Percentiles rank a stretch among this genome's conserved stretches.
These are phyloP conservation scores for Lasioglossum marginatum DNA, from an alignment of 2,888 invertebrate species.

Conservation along the genomic window DNA sequence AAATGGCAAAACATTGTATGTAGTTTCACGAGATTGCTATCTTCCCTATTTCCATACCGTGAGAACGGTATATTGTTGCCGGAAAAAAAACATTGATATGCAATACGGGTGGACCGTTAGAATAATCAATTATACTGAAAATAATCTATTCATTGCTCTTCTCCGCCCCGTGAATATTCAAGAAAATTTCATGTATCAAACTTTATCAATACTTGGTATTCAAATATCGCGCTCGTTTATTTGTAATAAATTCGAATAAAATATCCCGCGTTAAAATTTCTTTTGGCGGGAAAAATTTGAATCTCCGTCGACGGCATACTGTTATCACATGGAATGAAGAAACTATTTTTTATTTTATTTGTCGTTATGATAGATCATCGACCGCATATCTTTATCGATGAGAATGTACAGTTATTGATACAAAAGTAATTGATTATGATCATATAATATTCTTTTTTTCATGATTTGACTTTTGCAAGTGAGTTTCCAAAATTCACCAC, in stretches of 20 bases:
- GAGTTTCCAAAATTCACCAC: background rate
- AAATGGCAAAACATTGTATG: background rate
- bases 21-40: background rate
- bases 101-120: slow-evolving; percentile 42
- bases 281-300: slow-evolving; percentile 37
- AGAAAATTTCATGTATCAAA: background rate
- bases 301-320: too few relatives aligned
- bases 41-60: background rate
- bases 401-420: background rate
- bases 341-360: slow-evolving; percentile 1
- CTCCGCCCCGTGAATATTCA: background rate
- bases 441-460: too few relatives aligned
- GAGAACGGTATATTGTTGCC: background rate
- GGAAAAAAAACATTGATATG: background rate
- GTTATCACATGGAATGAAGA: background rate
- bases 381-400: slow-evolving; percentile 8
- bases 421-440: background rate
- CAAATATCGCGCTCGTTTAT: background rate
- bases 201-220: background rate
- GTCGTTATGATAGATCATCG: background rate
- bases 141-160: background rate
- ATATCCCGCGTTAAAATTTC: background rate
- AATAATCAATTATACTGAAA: background rate
- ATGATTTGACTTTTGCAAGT: background rate
- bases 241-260: background rate